phyloP scores from a whole-genome alignment of 2,888 invertebrate species.

The Orthosia gracilis region DNA sequence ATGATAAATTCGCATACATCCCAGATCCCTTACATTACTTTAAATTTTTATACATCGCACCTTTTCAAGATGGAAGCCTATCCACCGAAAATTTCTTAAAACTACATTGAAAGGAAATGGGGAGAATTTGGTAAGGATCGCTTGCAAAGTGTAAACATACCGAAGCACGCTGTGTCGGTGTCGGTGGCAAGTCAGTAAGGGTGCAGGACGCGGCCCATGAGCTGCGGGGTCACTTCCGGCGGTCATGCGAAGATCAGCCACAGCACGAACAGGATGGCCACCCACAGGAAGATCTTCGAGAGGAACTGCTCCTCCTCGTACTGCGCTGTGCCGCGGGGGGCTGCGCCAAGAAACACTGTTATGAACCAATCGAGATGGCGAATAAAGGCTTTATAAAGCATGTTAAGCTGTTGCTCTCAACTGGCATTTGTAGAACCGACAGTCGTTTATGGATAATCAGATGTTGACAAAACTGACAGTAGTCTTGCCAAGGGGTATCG shows the following conservation, averaged over 20 bases:
- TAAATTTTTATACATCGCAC: conserved; percentile 41
- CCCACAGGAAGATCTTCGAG: conserved; percentile 98
- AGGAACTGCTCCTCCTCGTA: conserved; percentile 98
- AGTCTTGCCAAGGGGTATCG: too few relatives aligned
- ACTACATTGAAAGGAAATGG: conserved; percentile 55
- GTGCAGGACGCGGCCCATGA: conserved; percentile 45
- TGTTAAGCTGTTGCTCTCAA: too few relatives aligned
- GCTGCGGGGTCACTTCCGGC: conserved; percentile 55
- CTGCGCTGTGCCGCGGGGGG: conserved; percentile 96
- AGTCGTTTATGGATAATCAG: too few relatives aligned
- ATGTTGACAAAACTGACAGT: too few relatives aligned
- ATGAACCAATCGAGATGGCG: background rate
- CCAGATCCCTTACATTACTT: conserved; percentile 50
- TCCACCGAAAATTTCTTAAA: conserved; percentile 48
- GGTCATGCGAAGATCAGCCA: conserved; percentile 97
- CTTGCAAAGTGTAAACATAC: conserved; percentile 64
- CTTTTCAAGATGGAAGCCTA: conserved; percentile 12
- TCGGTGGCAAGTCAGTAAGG: conserved; percentile 50
- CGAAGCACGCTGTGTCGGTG: conserved; percentile 51
- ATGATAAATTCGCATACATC: conserved; percentile 32
- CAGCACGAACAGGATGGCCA: conserved; percentile 97
- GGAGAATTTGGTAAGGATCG: conserved; percentile 55
- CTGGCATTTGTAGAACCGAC: too few relatives aligned
- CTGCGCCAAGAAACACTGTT: conserved; percentile 78
- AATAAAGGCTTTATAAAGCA: background rate